Evolutionary conservation across 2,113 vertebrate species (phyloP).

Genomic region (Rhombomys opimus): DNA sequence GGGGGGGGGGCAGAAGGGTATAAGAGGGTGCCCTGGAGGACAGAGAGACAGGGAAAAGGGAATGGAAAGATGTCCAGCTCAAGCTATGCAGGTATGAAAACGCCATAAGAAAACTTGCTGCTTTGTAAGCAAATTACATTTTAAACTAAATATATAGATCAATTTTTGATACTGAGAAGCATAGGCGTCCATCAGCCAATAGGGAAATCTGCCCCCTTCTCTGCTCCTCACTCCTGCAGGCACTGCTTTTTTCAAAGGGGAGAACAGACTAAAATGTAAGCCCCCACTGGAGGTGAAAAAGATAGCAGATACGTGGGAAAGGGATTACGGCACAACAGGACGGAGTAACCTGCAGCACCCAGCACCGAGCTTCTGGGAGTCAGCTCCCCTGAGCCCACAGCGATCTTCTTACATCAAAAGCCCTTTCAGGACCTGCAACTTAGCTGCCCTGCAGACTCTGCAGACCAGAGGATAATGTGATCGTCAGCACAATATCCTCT

Average conservation of each 20-base stretch:
- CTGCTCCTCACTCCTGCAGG: background rate
- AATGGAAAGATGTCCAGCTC: too few species aligned
- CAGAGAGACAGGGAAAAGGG: background rate
- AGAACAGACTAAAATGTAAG: conserved; percentile 70
- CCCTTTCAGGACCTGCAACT: conserved; percentile 88
- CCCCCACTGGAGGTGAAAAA: conserved; percentile 67
- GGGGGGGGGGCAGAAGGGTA: background rate
- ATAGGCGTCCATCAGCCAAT: background rate
- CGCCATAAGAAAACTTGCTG: background rate
- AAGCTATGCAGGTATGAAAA: background rate
- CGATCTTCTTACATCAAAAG: conserved; percentile 93
- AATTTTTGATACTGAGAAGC: background rate
- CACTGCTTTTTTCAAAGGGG: conserved; percentile 55
- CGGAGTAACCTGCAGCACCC: conserved; percentile 65
- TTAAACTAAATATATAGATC: background rate
- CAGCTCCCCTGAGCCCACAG: conserved; percentile 93
- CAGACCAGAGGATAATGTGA: conserved; percentile 90
- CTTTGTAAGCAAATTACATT: background rate
- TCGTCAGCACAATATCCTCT: conserved; percentile 90
- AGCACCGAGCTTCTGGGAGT: conserved; percentile 86
- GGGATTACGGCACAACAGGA: conserved; percentile 63
- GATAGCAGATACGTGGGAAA: conserved; percentile 80
- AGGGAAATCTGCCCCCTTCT: conserved; percentile 25
- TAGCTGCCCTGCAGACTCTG: conserved; percentile 91
- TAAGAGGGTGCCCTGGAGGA: too few species aligned